Base-by-base conservation (phyloP, 2,888 invertebrate species). In the Lithophane socia region DNA sequence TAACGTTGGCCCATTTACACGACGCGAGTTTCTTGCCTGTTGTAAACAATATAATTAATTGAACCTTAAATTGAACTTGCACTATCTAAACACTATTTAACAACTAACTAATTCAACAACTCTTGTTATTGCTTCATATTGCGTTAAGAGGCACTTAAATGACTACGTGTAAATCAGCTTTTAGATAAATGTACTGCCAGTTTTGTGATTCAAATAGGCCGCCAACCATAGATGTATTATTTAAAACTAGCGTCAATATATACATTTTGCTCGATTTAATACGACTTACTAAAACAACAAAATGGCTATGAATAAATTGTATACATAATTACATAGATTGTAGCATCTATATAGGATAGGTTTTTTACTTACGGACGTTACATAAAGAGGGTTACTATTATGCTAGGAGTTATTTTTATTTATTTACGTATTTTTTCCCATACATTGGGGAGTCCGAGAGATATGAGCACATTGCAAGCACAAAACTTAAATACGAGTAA, bases 251-350 rank as follows among this genome's bases (percentile, higher is more conserved):
- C 37, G 37, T 37, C 37, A 37, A 37, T 4, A 37, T 5, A 37
- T 5, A 37, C 3, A 37, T 37, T 44, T 56, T 29, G 61, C 56
- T 82, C 67, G 67, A 82, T 76, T 79, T n/a, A 76, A 67, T 79
- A 81, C 52, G 37, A 74, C 82, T 64, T 79, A 67, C 44, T 67
- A 69, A 68, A 83, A 47, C 37, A 58, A 61, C 56, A 54, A 64
- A 60, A 71, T 49, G 86, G 86, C 88, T 86, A 88, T 88, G 88
- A 88, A 82, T 54, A 56, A 61, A 78, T 58, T 77, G 29, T 86
- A 77, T 64, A 77, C 78, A 69, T 79, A 64, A 72, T 75, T 60
- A 75, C 29, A 60, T 86, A 84, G 77, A 65, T 73, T 52, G 70
- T 86, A 80, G 86, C 67, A 58, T 68, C 21, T 79, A 86, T 69